phyloP scores from a whole-genome alignment of 2,113 vertebrate genomes.

The Lampris incognitus region DNA sequence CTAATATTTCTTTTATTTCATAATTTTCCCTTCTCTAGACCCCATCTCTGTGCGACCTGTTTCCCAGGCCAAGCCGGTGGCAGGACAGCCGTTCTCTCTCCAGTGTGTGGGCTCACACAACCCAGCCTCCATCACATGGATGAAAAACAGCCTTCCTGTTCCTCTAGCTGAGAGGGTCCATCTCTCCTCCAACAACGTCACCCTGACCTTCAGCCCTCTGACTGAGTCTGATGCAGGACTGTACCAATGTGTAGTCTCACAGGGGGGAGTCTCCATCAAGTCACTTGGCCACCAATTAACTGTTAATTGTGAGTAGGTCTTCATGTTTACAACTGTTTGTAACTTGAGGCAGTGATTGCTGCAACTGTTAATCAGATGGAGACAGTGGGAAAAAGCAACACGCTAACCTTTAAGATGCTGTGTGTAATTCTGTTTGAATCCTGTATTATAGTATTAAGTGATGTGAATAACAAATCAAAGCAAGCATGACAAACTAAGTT shows the following conservation, averaged over 20 bases:
- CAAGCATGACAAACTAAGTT: too few species aligned
- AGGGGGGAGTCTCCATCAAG: not conserved
- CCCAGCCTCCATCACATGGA: slow-evolving; percentile 36
- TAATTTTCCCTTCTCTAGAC: slow-evolving; percentile 20
- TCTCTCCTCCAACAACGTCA: slow-evolving; percentile 17
- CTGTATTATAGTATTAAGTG: too few species aligned
- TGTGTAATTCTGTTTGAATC: too few species aligned
- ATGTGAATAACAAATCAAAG: too few species aligned
- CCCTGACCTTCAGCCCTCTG: slow-evolving; percentile 33
- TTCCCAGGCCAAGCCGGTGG: not conserved
- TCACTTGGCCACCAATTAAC: slow-evolving; percentile 16
- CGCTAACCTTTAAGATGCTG: too few species aligned
- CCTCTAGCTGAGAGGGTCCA: not conserved
- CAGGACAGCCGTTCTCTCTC: slow-evolving; percentile 25
- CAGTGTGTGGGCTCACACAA: slow-evolving; percentile 39
- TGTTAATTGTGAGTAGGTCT: slow-evolving; percentile 38
- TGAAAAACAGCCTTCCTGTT: slow-evolving; percentile 8
- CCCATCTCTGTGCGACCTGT: slow-evolving; percentile 35
- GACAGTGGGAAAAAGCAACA: too few species aligned
- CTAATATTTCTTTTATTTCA: not conserved
- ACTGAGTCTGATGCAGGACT: slow-evolving; percentile 14
- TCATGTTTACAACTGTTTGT: not conserved
- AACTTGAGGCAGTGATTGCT: not conserved
- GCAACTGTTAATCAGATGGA: too few species aligned
- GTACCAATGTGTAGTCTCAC: slow-evolving; percentile 27